Percentiles rank a stretch among this genome's conserved stretches.
These are phyloP conservation scores for Garrulus glandarius DNA, from an alignment of 2,797 vertebrate species.

Conservation along the genomic window DNA sequence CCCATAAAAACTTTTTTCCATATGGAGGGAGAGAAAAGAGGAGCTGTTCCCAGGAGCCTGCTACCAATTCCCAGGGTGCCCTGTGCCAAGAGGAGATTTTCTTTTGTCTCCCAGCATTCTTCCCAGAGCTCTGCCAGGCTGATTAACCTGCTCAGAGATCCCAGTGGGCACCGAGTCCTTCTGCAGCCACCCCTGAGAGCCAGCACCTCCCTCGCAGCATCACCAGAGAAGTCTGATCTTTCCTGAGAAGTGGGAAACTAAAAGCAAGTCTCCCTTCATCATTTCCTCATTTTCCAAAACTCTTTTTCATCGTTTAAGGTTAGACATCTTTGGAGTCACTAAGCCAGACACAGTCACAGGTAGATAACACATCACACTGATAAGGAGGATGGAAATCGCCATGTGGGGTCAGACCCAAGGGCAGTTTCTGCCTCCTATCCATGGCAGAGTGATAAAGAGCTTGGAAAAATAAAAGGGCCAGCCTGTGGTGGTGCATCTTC, in stretches of 20 bases:
- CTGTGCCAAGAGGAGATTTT: slow-evolving; percentile 3
- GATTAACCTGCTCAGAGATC: background rate
- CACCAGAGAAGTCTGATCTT: background rate
- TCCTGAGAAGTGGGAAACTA: background rate
- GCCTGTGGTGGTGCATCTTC: background rate
- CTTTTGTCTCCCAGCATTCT: background rate
- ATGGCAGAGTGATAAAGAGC: background rate
- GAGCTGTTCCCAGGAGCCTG: slow-evolving; percentile 1
- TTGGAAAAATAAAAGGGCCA: background rate
- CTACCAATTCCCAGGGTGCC: background rate
- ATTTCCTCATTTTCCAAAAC: background rate
- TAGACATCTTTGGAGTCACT: background rate
- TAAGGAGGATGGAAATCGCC: background rate
- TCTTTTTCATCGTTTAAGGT: background rate
- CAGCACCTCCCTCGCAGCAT: background rate
- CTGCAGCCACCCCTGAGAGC: background rate
- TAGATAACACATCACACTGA: background rate
- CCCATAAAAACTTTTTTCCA: background rate
- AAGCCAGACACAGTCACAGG: background rate
- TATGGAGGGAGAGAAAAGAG: background rate
- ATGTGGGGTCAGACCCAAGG: background rate
- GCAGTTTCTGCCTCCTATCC: background rate
- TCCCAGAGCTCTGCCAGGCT: background rate
- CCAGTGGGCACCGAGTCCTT: accelerated
- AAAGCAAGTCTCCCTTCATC: background rate